A percentile compares a stretch with the other conserved stretches of the same genome.
Conservation (phyloP, 2,888 invertebrate genomes). For the Xestoiulus laeticollis region DNA sequence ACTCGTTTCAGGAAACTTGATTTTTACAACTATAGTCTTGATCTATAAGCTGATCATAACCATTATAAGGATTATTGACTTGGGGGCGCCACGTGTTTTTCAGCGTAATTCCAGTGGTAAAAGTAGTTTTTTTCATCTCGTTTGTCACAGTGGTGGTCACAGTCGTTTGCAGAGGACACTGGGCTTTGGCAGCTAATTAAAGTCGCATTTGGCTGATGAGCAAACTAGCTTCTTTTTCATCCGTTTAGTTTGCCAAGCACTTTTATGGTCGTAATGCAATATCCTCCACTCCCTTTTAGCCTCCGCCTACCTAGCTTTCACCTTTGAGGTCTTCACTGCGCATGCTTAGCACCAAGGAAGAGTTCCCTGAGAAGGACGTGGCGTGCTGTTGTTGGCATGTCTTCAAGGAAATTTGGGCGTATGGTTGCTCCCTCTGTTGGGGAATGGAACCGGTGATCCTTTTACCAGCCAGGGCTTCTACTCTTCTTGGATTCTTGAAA, state of each 20-base stretch:
- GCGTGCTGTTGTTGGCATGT: slow-evolving; percentile 17
- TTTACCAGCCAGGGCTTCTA: neutral
- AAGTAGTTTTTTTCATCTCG: neutral
- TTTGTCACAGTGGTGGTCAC: neutral
- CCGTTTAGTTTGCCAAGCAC: slow-evolving; percentile 44
- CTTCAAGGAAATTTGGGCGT: slow-evolving; percentile 27
- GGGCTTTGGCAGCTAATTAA: slow-evolving; percentile 36
- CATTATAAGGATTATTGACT: neutral
- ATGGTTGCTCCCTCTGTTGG: neutral
- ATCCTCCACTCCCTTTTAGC: slow-evolving; percentile 27
- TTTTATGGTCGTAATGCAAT: slow-evolving; percentile 45
- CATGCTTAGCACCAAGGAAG: neutral
- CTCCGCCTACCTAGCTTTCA: neutral
- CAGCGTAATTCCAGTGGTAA: neutral
- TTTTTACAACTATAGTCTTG: too few relatives aligned
- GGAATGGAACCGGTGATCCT: neutral
- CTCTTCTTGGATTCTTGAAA: neutral
- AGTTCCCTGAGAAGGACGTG: neutral
- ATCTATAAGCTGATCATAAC: too few relatives aligned
- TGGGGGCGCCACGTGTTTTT: neutral
- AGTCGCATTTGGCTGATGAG: slow-evolving; percentile 48
- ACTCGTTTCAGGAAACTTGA: too few relatives aligned
- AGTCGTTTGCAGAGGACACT: neutral
- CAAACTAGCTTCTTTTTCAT: slow-evolving; percentile 46
- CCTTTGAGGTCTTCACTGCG: neutral